Conservation (phyloP, 37 sponge, comb jelly and placozoan genomes). For the Beroe forskalii region DNA sequence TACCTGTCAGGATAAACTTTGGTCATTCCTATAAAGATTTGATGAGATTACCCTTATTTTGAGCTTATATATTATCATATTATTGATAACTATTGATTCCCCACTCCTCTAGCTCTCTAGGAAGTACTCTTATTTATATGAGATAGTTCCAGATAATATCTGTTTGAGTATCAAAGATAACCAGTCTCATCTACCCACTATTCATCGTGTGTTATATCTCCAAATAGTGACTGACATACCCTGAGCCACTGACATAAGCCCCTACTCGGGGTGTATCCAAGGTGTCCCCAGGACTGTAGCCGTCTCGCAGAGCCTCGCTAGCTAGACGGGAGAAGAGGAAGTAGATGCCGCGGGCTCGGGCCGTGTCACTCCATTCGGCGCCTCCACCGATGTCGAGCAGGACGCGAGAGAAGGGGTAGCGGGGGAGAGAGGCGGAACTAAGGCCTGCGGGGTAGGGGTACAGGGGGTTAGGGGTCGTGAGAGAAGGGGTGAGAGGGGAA, state of each 20-base stretch:
- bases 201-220: too few relatives aligned
- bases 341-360: conserved; percentile 61
- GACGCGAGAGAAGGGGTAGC: conserved; percentile 33
- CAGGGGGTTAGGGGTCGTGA: background rate
- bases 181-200: too few relatives aligned
- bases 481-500: background rate
- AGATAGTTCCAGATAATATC: too few relatives aligned
- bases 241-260: conserved; percentile 32
- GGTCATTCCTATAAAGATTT: too few relatives aligned
- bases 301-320: conserved; percentile 48
- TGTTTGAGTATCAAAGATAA: too few relatives aligned
- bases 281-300: background rate
- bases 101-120: too few relatives aligned
- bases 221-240: too few relatives aligned
- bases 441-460: background rate
- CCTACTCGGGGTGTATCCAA: conserved; percentile 16
- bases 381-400: conserved; percentile 3
- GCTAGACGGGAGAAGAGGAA: conserved; percentile 44
- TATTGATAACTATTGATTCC: too few relatives aligned
- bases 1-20: too few relatives aligned
- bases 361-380: conserved; percentile 60
- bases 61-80: too few relatives aligned
- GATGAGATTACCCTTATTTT: too few relatives aligned
- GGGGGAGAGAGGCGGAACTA: background rate
- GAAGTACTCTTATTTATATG: too few relatives aligned